A percentile compares a stretch with the other conserved stretches of the same genome.
Conservation (phyloP, 2,113 vertebrate species). For the Tachysurus fulvidraco region DNA sequence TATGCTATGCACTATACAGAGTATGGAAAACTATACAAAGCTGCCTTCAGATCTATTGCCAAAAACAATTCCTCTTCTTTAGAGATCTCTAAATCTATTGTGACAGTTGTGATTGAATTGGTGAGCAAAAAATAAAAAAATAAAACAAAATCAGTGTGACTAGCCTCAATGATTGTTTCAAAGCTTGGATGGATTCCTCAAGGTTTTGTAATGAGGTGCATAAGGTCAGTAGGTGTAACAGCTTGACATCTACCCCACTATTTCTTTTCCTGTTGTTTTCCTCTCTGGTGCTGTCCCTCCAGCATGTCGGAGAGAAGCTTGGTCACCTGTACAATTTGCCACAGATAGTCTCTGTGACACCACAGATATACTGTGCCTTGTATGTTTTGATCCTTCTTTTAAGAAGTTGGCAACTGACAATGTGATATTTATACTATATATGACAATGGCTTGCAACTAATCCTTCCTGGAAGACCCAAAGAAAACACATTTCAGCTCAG, state of each 20-base stretch:
- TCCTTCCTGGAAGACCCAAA: not conserved
- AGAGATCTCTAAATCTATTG: not conserved
- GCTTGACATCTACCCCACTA: not conserved
- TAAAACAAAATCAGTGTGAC: not conserved
- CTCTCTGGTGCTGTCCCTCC: not conserved
- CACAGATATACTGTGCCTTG: not conserved
- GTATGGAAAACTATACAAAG: not conserved
- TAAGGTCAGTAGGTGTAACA: not conserved
- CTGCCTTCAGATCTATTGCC: not conserved
- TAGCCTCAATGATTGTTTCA: not conserved
- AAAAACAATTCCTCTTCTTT: not conserved
- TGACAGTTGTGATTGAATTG: no score
- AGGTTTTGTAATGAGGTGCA: not conserved
- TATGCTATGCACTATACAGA: not conserved
- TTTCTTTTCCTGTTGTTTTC: not conserved
- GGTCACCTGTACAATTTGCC: not conserved
- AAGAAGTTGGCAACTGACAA: not conserved
- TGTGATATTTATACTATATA: not conserved
- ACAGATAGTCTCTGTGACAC: not conserved
- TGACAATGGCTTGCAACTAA: not conserved
- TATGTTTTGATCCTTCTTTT: not conserved
- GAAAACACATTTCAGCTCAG: not conserved
- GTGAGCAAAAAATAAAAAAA: not conserved
- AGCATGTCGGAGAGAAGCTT: not conserved
- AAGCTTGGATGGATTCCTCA: not conserved